Conservation (phyloP, 2,113 vertebrate genomes). For the Sigmodon hispidus region DNA sequence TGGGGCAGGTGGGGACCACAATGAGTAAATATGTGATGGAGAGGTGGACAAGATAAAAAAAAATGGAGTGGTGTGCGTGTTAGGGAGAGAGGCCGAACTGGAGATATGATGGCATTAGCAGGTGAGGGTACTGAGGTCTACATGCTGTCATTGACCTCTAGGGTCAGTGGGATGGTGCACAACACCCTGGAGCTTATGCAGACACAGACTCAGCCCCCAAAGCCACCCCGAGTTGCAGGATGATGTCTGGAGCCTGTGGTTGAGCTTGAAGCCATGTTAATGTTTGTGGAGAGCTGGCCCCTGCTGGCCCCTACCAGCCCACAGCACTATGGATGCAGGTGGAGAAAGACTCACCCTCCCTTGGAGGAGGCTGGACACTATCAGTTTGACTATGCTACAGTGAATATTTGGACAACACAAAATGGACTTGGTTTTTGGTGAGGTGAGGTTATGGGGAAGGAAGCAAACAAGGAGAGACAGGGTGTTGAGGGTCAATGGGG, state of each 20-base stretch:
- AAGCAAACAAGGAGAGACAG: not conserved
- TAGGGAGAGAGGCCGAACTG: not conserved
- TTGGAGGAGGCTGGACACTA: not conserved
- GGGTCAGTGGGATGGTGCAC: not conserved
- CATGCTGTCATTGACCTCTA: not conserved
- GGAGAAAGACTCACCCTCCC: not conserved
- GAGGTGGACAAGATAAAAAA: not conserved
- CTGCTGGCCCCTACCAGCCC: not conserved
- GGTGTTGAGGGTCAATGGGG: not conserved
- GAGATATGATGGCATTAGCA: not conserved
- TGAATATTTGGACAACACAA: not conserved
- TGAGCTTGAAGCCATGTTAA: not conserved
- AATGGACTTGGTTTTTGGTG: not conserved
- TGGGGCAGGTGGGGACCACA: not conserved
- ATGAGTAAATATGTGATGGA: not conserved
- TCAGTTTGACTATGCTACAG: not conserved
- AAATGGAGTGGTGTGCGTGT: not conserved
- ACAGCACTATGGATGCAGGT: not conserved
- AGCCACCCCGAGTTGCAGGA: not conserved
- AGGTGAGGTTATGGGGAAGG: not conserved
- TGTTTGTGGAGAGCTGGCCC: not conserved
- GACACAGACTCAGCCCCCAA: not conserved
- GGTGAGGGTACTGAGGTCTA: not conserved
- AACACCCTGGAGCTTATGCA: not conserved
- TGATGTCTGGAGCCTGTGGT: not conserved